phyloP scores from a whole-genome alignment of 2,888 invertebrate genomes.

The Tachina grossa region DNA sequence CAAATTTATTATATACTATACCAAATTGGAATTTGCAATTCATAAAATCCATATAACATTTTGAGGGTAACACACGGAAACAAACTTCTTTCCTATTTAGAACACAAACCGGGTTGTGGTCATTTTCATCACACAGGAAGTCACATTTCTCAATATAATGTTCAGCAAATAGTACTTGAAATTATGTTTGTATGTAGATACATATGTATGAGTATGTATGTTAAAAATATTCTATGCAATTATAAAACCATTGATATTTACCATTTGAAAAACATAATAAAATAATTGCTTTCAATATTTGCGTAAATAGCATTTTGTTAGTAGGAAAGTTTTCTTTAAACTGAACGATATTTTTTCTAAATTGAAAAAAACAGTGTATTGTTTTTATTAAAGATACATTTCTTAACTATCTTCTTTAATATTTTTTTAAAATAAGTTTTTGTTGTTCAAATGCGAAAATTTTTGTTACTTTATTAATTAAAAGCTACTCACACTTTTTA shows the following conservation, averaged over 20 bases:
- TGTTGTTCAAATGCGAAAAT: not conserved
- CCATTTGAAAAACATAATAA: slow-evolving; percentile 29
- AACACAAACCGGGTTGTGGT: slow-evolving; percentile 32
- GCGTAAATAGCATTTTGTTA: slow-evolving; percentile 28
- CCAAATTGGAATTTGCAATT: slow-evolving; percentile 30
- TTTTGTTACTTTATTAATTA: not conserved
- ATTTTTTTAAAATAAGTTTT: not conserved
- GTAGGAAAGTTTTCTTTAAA: slow-evolving; percentile 15
- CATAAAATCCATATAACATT: slow-evolving; percentile 28
- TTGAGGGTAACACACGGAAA: slow-evolving; percentile 11
- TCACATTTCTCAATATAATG: not conserved
- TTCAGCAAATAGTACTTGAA: not conserved
- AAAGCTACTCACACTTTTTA: not conserved
- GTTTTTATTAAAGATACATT: not conserved
- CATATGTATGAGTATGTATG: not conserved
- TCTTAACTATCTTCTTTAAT: not conserved
- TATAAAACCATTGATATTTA: slow-evolving; percentile 5
- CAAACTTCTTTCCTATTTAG: slow-evolving; percentile 14
- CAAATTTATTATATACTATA: not conserved
- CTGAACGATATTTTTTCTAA: slow-evolving; percentile 19
- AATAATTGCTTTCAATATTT: slow-evolving; percentile 6
- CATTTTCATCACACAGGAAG: not conserved
- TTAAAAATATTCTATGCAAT: not conserved
- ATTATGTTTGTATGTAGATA: not conserved
- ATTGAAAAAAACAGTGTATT: not conserved